phyloP scores from a whole-genome alignment of 2,113 vertebrate genomes.

The Semnopithecus entellus region DNA sequence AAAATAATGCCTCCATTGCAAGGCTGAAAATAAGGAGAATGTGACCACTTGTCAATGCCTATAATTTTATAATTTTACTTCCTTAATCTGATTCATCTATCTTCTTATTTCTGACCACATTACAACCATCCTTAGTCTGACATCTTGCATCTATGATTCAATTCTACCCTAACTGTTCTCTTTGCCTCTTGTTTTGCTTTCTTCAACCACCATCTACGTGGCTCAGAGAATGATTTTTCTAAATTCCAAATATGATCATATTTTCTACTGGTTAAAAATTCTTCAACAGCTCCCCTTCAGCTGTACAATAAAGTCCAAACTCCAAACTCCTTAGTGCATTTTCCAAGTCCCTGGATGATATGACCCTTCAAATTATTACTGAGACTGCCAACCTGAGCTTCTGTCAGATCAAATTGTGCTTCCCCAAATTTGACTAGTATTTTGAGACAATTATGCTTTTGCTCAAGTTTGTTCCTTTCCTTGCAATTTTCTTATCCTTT shows the following conservation, averaged over 20 bases:
- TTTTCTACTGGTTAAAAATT: neutral
- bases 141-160: neutral
- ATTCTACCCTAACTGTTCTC: neutral
- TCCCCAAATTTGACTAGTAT: neutral
- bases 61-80: neutral
- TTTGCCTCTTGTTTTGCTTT: neutral
- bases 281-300: neutral
- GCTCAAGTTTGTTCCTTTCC: neutral
- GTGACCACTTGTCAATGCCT: neutral
- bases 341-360: neutral
- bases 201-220: neutral
- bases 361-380: neutral
- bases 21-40: constrained; percentile 11
- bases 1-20: constrained; percentile 1
- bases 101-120: neutral
- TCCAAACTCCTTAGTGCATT: neutral
- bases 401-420: neutral
- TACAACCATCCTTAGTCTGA: neutral
- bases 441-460: neutral
- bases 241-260: neutral
- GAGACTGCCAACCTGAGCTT: neutral
- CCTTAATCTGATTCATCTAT: neutral
- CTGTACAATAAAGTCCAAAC: neutral
- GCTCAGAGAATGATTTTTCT: neutral
- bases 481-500: neutral